Evolutionary conservation across 2,888 invertebrate species (phyloP).

Genomic region (Ephialtes manifestator): DNA sequence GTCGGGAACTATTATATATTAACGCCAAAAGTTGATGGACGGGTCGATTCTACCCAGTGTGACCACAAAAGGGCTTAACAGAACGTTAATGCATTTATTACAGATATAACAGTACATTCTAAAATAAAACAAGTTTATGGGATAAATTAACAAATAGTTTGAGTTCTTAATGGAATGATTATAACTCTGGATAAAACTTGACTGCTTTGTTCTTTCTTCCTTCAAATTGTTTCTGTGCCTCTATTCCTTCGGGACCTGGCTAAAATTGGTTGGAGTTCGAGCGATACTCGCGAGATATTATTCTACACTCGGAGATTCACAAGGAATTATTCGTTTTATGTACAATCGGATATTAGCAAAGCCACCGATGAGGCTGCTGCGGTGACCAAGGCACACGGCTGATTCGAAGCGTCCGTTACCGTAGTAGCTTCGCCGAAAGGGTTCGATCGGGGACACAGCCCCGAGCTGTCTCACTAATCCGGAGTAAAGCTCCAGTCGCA

Average conservation of each 20-base stretch:
- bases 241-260: background rate
- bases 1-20: no score
- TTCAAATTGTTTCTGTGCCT: background rate
- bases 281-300: conserved; percentile 5
- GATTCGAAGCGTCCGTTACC: conserved; percentile 73
- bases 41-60: no score
- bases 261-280: conserved; percentile 20
- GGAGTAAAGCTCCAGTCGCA: conserved; percentile 40
- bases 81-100: no score
- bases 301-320: conserved; percentile 16
- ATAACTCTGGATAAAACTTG: no score
- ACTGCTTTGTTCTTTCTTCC: background rate
- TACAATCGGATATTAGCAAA: conserved; percentile 66
- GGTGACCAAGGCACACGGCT: conserved; percentile 81
- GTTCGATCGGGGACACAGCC: conserved; percentile 6
- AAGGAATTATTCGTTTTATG: conserved; percentile 45
- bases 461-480: conserved; percentile 52
- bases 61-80: no score
- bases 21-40: no score
- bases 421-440: conserved; percentile 45
- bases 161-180: no score
- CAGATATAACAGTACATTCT: no score
- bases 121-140: no score
- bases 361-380: conserved; percentile 72
- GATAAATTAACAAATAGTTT: no score